Evolutionary conservation across 2,113 vertebrate genomes (phyloP), one percentile per base, ranked within the genome.

Genomic region (Pollachius pollachius): DNA sequence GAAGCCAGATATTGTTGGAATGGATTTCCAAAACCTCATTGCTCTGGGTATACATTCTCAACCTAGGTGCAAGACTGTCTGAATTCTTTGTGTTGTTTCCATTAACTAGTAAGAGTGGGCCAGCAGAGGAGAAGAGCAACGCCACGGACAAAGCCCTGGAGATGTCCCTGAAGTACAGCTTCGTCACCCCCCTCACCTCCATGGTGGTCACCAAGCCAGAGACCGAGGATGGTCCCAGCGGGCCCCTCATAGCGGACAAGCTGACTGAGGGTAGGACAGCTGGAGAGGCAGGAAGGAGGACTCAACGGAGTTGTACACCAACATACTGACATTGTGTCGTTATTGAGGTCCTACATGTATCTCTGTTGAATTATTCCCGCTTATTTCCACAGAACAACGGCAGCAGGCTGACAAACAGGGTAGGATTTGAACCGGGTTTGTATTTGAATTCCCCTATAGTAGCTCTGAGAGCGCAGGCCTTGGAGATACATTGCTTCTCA

Each of bases 101-200:
- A 57, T 17, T 57, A 17, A 16, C 54, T 83, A 96, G 95, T 59
- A 89, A 91, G 72, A 91, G 66, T 69, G 92, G 93, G 30, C 37
- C 69, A 0, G 63, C 87, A 2, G 79, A 90, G 0, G 84, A 94
- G 13, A 92, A 86, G 82, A 72, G 17, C 25, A 89, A 76, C 2
- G 84, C 92, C 57, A 89, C 92, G 37, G 83, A 72, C 0, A 85
- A 78, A 72, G 94, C 93, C 27, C 81, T 97, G 82, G 81, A 87
- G 0, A 88, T 97, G 77, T 96, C 95, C 0, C 84, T 99, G 79
- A 85, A 0, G 8, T 96, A 96, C 76, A 92, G 75, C 85, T 98
- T 99, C 15, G 94, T 98, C 52, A 98, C 96, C 0, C 94, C 96
- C 0, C 91, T 98, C 78, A 99, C 96, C 0, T 96, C 96, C 64